Evolutionary conservation across 1,140 invertebrate species (phyloP).

Genomic region (Drosophila sproati): DNA sequence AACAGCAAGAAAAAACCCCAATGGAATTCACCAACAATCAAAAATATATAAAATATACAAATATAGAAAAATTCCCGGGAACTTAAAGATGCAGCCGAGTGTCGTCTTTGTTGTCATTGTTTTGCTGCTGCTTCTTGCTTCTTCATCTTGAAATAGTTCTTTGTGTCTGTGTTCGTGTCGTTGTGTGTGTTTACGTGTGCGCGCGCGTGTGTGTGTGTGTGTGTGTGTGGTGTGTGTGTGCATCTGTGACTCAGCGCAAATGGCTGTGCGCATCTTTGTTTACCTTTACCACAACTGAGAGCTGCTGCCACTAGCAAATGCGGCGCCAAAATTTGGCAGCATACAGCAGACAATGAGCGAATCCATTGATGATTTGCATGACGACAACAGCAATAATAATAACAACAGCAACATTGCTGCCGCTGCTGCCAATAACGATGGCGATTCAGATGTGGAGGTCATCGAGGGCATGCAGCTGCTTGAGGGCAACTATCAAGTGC

Average conservation of each 20-base stretch:
- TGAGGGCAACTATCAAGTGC: slow-evolving; percentile 83
- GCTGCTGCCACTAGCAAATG: slow-evolving; percentile 49
- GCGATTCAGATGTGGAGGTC: slow-evolving; percentile 81
- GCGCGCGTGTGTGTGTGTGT: slow-evolving; percentile 35
- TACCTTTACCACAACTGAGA: slow-evolving; percentile 26
- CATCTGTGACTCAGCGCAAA: slow-evolving; percentile 74
- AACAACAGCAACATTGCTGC: slow-evolving; percentile 30
- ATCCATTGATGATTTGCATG: slow-evolving; percentile 66
- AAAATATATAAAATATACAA: slow-evolving; percentile 15
- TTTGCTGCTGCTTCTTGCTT: slow-evolving; percentile 47
- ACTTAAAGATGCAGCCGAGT: slow-evolving; percentile 21
- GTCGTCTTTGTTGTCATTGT: slow-evolving; percentile 64
- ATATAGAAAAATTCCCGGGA: slow-evolving; percentile 26
- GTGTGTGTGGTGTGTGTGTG: slow-evolving; percentile 18
- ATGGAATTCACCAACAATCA: slow-evolving; percentile 1
- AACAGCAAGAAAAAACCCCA: slow-evolving; percentile 7
- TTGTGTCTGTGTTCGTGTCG: slow-evolving; percentile 57
- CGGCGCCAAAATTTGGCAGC: slow-evolving; percentile 63
- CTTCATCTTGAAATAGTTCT: slow-evolving; percentile 58
- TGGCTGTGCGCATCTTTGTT: slow-evolving; percentile 78
- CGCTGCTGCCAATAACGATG: slow-evolving; percentile 58
- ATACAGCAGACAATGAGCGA: slow-evolving; percentile 63
- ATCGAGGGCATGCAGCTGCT: slow-evolving; percentile 84
- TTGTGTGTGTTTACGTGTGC: slow-evolving; percentile 38
- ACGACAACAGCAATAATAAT: slow-evolving; percentile 55